Conservation (phyloP, 2,888 invertebrate species). For the Phragmatobia fuliginosa region DNA sequence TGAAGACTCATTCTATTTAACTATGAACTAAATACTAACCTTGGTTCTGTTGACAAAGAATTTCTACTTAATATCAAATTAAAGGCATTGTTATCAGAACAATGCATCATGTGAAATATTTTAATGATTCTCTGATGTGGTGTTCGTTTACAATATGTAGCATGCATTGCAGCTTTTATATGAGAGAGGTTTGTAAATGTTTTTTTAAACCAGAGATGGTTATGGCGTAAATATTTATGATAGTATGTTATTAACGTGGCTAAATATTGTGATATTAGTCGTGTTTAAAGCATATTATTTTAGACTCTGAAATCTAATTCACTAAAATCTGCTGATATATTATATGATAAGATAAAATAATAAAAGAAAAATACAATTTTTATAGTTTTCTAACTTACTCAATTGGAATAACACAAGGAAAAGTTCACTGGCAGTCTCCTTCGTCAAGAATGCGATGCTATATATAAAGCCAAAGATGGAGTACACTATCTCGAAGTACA, state of each 20-base stretch:
- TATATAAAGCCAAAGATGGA: conserved; percentile 76
- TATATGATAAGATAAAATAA: neutral
- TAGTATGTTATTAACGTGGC: too few relatives aligned
- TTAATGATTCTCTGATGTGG: conserved; percentile 4
- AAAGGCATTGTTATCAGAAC: conserved; percentile 11
- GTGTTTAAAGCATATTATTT: neutral
- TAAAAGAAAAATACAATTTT: neutral
- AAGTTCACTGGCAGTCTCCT: conserved; percentile 76
- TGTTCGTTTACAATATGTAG: neutral
- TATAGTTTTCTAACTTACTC: conserved; percentile 62
- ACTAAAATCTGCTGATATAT: neutral
- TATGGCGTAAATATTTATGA: neutral
- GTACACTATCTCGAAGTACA: conserved; percentile 81
- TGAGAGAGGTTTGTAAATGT: neutral
- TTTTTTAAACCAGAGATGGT: neutral
- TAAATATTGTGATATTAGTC: neutral
- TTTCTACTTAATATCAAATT: conserved; percentile 10
- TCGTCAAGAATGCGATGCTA: conserved; percentile 75
- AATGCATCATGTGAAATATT: conserved; percentile 8
- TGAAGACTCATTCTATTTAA: conserved; percentile 10
- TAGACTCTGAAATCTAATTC: neutral
- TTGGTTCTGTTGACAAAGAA: conserved; percentile 20
- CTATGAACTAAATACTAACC: conserved; percentile 3
- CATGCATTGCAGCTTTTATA: neutral
- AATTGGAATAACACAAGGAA: conserved; percentile 79